phyloP scores from a whole-genome alignment of 2,113 vertebrate species.

The Lagopus muta region DNA sequence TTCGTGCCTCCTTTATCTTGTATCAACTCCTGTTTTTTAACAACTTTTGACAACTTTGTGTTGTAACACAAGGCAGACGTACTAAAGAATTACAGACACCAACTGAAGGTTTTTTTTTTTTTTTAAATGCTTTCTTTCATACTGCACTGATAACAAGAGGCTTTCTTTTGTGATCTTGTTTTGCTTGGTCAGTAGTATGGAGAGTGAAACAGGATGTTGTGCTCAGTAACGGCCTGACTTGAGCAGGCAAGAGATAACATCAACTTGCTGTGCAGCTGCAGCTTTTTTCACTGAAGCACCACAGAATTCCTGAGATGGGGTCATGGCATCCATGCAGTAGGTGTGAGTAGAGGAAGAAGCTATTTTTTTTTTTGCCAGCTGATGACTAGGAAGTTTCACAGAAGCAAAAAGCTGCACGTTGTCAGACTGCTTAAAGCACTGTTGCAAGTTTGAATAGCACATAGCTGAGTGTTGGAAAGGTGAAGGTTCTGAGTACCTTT shows the following conservation, averaged over 20 bases:
- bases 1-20: neutral
- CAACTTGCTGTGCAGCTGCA: neutral
- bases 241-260: neutral
- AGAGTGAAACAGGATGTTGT: neutral
- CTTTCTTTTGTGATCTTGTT: neutral
- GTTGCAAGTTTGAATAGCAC: neutral
- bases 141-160: neutral
- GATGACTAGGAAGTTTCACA: neutral
- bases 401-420: neutral
- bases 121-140: neutral
- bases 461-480: too few relatives aligned
- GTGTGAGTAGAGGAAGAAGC: neutral
- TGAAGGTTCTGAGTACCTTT: neutral
- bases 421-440: neutral
- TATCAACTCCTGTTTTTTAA: neutral
- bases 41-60: neutral
- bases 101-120: neutral
- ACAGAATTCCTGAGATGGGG: rapidly evolving
- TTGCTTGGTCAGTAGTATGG: neutral
- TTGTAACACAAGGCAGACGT: neutral
- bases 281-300: neutral
- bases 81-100: neutral
- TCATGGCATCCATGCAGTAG: neutral
- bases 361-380: neutral
- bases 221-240: neutral